These are phyloP conservation scores for Dendrocincla fuliginosa DNA, from an alignment of 2,797 vertebrate species.

Conservation along the genomic window DNA sequence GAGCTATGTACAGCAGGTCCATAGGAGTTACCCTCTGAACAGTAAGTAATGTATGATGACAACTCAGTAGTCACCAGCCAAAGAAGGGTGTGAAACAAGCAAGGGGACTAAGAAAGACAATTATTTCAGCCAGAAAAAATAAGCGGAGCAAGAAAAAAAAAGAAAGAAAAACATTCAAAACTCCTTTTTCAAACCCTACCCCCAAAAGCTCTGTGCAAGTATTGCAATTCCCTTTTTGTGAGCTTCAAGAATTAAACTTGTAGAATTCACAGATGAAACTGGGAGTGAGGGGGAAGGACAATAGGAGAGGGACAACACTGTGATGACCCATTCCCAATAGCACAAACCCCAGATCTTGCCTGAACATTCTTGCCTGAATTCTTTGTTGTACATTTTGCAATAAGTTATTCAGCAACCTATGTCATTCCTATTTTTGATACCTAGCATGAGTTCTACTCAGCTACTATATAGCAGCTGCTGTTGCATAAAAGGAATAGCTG, in stretches of 20 bases:
- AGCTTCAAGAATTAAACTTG: background rate
- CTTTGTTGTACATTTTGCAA: background rate
- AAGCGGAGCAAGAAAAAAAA: background rate
- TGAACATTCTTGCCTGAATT: background rate
- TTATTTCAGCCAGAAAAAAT: background rate
- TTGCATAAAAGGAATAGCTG: background rate
- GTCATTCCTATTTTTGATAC: background rate
- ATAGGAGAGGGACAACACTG: background rate
- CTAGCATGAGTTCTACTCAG: background rate
- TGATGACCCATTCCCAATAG: background rate
- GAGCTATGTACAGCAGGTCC: background rate
- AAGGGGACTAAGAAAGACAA: constrained; percentile 8
- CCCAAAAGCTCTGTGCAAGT: background rate
- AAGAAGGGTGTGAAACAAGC: background rate
- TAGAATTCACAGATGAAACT: background rate
- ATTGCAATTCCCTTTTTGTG: background rate
- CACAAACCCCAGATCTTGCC: background rate
- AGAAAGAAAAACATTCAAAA: background rate
- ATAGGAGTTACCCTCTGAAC: constrained; percentile 31
- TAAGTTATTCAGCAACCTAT: background rate
- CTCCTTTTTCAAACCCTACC: fast-evolving
- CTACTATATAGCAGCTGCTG: background rate
- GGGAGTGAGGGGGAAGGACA: background rate
- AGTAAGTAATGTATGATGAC: constrained; percentile 53
- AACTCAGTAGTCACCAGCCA: constrained; percentile 18